A percentile compares a stretch with the other conserved stretches of the same genome.
Conservation (phyloP, 2,888 invertebrate genomes). For the Sphecodes monilicornis region DNA sequence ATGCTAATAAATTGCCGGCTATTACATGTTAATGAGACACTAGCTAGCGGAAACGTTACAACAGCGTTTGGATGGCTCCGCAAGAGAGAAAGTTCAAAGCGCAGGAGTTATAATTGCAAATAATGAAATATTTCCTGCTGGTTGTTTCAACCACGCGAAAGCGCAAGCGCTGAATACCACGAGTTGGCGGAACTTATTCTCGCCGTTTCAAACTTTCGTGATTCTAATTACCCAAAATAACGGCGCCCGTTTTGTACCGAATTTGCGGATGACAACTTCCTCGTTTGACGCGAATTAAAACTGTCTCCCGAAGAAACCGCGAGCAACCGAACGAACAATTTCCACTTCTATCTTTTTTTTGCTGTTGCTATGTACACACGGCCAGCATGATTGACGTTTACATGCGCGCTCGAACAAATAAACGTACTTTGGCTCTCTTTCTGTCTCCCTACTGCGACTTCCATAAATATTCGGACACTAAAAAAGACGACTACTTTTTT, state of each 20-base stretch:
- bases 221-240: conserved; percentile 46
- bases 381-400: neutral
- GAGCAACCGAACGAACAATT: neutral
- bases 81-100: conserved; percentile 34
- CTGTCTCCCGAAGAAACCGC: neutral
- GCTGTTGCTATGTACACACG: neutral
- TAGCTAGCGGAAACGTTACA: conserved; percentile 17
- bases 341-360: neutral
- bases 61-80: neutral
- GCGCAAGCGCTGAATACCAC: neutral
- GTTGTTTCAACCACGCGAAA: neutral
- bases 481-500: no score
- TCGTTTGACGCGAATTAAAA: conserved; percentile 32
- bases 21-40: neutral
- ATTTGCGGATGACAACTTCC: conserved; percentile 33
- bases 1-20: conserved; percentile 16
- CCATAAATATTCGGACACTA: no score
- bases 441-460: no score
- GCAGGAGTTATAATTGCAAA: conserved; percentile 54
- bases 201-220: conserved; percentile 44
- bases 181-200: conserved; percentile 36
- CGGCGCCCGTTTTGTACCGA: conserved; percentile 15
- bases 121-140: conserved; percentile 55
- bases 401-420: conserved; percentile 2
- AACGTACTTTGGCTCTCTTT: no score